Conservation (phyloP, 2,113 vertebrate species). For the Pantherophis guttatus region DNA sequence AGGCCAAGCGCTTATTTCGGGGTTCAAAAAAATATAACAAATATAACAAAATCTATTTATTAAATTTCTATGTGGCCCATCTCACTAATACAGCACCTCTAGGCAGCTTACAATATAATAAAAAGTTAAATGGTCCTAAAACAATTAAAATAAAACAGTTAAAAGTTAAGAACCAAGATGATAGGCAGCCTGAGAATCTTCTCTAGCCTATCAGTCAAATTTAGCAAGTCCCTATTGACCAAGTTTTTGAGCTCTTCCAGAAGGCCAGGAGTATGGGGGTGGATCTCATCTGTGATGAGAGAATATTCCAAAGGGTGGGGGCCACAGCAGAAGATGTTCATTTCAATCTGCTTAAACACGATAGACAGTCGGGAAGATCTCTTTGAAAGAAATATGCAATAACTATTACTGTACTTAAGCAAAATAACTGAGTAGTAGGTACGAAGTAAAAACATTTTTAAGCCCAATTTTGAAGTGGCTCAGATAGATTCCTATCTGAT, state of each 20-base stretch:
- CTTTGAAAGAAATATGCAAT: background rate
- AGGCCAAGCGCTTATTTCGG: no score
- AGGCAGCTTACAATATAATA: background rate
- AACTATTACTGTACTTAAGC: background rate
- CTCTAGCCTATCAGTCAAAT: background rate
- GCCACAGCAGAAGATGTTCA: background rate
- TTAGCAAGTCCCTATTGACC: background rate
- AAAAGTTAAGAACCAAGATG: background rate
- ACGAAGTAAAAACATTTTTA: background rate
- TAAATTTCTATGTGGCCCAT: background rate
- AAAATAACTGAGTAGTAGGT: background rate
- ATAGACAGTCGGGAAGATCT: background rate
- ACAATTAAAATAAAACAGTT: background rate
- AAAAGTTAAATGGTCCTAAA: background rate
- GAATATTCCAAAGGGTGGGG: background rate
- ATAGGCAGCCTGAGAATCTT: background rate
- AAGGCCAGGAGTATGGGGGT: background rate
- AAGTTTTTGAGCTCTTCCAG: background rate
- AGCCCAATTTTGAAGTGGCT: background rate
- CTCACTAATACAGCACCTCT: background rate
- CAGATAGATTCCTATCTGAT: background rate
- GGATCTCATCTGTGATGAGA: background rate
- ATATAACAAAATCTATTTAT: background rate
- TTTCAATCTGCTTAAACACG: background rate
- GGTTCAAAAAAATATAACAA: no score